Percentiles rank a stretch among this genome's conserved stretches.
Evolutionary conservation across 2,113 vertebrate species (phyloP).

Genomic region (Campylomormyrus numenius): DNA sequence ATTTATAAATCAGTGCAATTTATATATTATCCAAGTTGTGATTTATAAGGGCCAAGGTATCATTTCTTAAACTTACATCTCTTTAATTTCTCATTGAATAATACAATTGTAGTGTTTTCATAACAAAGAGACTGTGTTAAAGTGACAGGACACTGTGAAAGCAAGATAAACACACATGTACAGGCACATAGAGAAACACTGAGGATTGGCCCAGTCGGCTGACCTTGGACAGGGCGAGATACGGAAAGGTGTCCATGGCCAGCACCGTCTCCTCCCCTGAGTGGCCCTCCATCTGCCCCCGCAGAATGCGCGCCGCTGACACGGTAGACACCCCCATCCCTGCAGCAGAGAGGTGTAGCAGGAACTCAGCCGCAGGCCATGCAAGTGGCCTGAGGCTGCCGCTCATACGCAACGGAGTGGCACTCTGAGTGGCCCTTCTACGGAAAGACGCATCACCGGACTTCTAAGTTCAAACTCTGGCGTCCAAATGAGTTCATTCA

Average conservation of each 20-base stretch:
- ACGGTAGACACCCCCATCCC: conserved; percentile 72
- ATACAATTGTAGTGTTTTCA: background rate
- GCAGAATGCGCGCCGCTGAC: conserved; percentile 64
- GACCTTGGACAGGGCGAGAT: conserved; percentile 70
- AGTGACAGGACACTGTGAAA: background rate
- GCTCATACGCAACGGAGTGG: background rate
- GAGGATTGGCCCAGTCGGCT: background rate
- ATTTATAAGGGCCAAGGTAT: background rate
- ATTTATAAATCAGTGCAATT: background rate
- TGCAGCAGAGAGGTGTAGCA: conserved; percentile 28
- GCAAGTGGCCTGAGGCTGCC: background rate
- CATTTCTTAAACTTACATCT: background rate
- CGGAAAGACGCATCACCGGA: background rate
- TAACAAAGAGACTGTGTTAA: background rate
- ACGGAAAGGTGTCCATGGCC: conserved; percentile 66
- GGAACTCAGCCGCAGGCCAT: background rate
- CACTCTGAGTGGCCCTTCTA: background rate
- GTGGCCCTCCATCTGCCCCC: conserved; percentile 58
- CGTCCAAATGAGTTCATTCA: background rate
- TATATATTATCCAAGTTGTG: background rate
- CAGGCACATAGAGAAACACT: background rate
- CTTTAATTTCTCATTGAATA: background rate
- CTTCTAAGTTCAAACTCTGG: background rate
- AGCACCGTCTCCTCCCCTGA: conserved; percentile 62
- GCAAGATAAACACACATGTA: background rate